phyloP scores from a whole-genome alignment of 2,888 invertebrate species.

The Dione juno region DNA sequence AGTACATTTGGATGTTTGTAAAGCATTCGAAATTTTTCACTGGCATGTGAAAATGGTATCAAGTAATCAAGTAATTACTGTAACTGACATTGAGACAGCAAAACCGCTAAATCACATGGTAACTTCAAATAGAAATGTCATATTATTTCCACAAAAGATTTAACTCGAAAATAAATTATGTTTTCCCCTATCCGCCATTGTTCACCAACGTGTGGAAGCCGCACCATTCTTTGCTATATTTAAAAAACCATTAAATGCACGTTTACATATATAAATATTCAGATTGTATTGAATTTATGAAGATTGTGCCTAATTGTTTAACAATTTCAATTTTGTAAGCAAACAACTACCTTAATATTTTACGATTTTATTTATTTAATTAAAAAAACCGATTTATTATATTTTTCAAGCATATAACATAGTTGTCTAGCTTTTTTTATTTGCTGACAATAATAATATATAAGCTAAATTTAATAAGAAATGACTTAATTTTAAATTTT shows the following conservation, averaged over 20 bases:
- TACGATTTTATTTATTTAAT: neutral
- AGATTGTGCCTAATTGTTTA: constrained; percentile 48
- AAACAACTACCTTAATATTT: constrained; percentile 20
- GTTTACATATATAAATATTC: constrained; percentile 68
- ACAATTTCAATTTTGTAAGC: constrained; percentile 33
- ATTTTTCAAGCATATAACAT: too few relatives aligned
- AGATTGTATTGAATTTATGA: too few relatives aligned
- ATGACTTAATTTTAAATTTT: neutral
- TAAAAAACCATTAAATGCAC: constrained; percentile 83
- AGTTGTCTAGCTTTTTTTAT: too few relatives aligned
- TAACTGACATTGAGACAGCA: constrained; percentile 67
- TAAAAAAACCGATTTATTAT: too few relatives aligned
- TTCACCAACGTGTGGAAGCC: constrained; percentile 81
- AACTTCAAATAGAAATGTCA: constrained; percentile 85
- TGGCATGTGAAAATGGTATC: neutral
- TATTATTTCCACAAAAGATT: constrained; percentile 85
- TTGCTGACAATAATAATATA: neutral
- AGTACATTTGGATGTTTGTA: neutral
- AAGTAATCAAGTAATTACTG: constrained; percentile 46
- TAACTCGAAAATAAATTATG: constrained; percentile 84
- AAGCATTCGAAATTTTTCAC: neutral
- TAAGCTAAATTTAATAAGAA: neutral
- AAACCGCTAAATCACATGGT: constrained; percentile 81
- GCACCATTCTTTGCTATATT: constrained; percentile 73
- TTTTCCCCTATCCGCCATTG: constrained; percentile 78